phyloP scores from a whole-genome alignment of 2,113 vertebrate genomes.

The Fregata magnificens region DNA sequence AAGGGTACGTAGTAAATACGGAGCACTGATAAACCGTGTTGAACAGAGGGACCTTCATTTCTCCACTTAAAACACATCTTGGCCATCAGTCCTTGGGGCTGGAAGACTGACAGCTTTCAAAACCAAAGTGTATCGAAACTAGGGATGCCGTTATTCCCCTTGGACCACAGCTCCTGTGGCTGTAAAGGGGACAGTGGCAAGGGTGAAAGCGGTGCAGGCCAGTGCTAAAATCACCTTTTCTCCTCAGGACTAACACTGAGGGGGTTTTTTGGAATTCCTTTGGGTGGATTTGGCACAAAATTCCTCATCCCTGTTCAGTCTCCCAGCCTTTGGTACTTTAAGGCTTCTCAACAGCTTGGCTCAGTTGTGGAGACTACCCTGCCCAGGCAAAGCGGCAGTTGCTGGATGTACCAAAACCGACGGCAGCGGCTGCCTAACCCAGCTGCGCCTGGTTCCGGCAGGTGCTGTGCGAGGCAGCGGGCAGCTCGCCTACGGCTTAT shows the following conservation, averaged over 20 bases:
- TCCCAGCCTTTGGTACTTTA: background rate
- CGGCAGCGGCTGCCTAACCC: background rate
- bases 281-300: background rate
- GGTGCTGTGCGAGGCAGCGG: background rate
- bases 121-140: rapidly evolving
- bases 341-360: background rate
- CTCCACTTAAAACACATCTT: background rate
- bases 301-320: background rate
- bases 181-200: background rate
- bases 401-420: background rate
- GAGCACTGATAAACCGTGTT: background rate
- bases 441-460: background rate
- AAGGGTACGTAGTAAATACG: background rate
- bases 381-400: background rate
- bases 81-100: background rate
- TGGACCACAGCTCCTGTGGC: background rate
- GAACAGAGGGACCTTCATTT: background rate
- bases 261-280: rapidly evolving
- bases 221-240: background rate
- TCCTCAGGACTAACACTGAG: background rate
- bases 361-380: too few species aligned
- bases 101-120: background rate
- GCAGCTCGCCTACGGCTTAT: rapidly evolving
- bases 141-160: background rate
- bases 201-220: background rate